Base-by-base conservation (phyloP, 92 coral and sea anemone genomes). In the Isaurus tuberculatus region DNA sequence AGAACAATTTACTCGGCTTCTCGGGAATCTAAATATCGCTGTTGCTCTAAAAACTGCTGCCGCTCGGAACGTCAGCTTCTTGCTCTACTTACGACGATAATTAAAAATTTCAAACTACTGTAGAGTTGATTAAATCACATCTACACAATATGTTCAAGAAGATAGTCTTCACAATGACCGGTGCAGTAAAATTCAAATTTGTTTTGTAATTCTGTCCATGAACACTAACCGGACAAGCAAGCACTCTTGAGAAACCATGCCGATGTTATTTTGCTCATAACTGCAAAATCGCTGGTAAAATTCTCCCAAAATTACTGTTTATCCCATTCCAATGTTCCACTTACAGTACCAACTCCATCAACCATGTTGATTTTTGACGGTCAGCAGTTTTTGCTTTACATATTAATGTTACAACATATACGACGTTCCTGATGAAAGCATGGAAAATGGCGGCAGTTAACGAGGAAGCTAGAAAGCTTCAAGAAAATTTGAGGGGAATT, bases 141-240 rank as follows among this genome's bases (percentile, higher is more conserved):
- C n/a, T n/a, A n/a, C n/a, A n/a, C n/a, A n/a, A n/a, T n/a, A n/a
- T n/a, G n/a, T n/a, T n/a, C n/a, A n/a, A n/a, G n/a, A n/a, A n/a
- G n/a, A n/a, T n/a, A n/a, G n/a, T n/a, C n/a, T n/a, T n/a, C n/a
- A n/a, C n/a, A n/a, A n/a, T n/a, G n/a, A n/a, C n/a, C n/a, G n/a
- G n/a, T n/a, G n/a, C n/a, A n/a, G n/a, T n/a, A n/a, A n/a, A n/a
- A n/a, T n/a, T n/a, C n/a, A n/a, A n/a, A n/a, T 53, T 53, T 20
- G 19, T 16, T 53, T 20, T 53, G 8, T 53, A 20, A 8, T 53
- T 16, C 3, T 17, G 19, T 8, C 1, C 16, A 51, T 16, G 4
- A 51, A 55, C 63, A 60, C 97, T 75, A 29, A 93, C 97, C 94
- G 34, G 97, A 86, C 32, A 84, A 67, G 55, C 86, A 67, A 17